Conservation (phyloP, 2,888 invertebrate genomes). For the Oxystoma pomonae region DNA sequence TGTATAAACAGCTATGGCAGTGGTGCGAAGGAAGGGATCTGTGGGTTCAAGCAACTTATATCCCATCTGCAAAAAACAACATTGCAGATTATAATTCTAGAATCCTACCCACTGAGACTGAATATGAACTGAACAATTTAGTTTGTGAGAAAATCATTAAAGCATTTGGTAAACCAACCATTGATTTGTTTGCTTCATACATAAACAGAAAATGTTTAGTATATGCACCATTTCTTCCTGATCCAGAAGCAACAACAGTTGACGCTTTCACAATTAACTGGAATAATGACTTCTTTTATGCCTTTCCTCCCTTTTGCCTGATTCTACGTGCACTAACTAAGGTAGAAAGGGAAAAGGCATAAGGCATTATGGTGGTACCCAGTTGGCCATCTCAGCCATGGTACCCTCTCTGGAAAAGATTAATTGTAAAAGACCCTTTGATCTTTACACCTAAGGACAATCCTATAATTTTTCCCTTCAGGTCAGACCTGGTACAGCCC, state of each 20-base stretch:
- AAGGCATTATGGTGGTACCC: constrained; percentile 9
- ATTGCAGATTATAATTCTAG: constrained; percentile 10
- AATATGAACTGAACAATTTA: constrained; percentile 1
- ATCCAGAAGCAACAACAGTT: not conserved
- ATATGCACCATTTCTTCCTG: not conserved
- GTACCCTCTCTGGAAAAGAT: constrained; percentile 8
- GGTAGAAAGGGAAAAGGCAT: constrained; percentile 1
- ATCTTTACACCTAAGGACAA: not conserved
- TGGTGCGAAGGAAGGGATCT: not conserved
- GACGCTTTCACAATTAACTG: constrained; percentile 14
- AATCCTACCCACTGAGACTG: not conserved
- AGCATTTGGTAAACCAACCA: not conserved
- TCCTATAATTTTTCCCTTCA: not conserved
- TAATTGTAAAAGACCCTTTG: constrained; percentile 2
- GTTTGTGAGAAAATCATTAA: not conserved
- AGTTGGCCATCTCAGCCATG: constrained; percentile 8
- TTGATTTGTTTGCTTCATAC: not conserved
- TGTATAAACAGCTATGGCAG: not conserved
- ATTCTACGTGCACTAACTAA: constrained; percentile 11
- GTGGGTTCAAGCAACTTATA: not conserved
- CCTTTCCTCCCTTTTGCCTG: constrained; percentile 26
- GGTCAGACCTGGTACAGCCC: constrained; percentile 8
- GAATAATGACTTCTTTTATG: constrained; percentile 19
- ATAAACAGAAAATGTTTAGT: not conserved
- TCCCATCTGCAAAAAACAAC: constrained; percentile 6